These are phyloP conservation scores for Synodontis membranacea DNA, from an alignment of 2,113 vertebrate genomes.

Conservation along the genomic window DNA sequence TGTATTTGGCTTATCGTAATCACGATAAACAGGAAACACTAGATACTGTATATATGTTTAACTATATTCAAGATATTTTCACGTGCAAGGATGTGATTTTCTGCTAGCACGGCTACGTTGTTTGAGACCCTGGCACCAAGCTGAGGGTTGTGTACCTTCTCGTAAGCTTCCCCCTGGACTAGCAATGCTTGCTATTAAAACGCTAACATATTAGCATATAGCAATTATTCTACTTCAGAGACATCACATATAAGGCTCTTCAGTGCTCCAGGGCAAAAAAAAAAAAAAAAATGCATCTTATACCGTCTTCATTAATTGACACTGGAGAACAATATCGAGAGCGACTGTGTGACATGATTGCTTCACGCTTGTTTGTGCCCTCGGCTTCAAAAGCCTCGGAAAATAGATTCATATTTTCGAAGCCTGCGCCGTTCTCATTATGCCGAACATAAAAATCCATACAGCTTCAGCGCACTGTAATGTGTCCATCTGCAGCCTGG, in stretches of 20 bases:
- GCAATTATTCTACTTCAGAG: neutral
- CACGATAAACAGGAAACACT: neutral
- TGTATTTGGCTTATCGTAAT: neutral
- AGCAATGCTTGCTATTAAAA: neutral
- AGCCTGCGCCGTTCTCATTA: slow-evolving; percentile 40
- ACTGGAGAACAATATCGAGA: slow-evolving; percentile 66
- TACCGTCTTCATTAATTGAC: slow-evolving; percentile 65
- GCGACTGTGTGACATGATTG: slow-evolving; percentile 62
- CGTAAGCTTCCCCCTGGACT: neutral
- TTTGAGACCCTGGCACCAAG: neutral
- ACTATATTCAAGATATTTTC: neutral
- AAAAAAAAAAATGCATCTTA: too few species aligned
- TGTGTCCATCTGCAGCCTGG: slow-evolving; percentile 34
- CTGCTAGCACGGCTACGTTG: neutral
- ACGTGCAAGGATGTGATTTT: neutral
- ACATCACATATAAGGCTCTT: slow-evolving; percentile 3
- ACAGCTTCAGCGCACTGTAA: slow-evolving; percentile 47
- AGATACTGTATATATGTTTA: neutral
- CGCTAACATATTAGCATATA: slow-evolving; percentile 3
- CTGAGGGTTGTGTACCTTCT: neutral
- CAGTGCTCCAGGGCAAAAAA: neutral
- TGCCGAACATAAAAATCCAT: slow-evolving; percentile 46
- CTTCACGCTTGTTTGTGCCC: slow-evolving; percentile 60
- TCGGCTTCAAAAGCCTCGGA: slow-evolving; percentile 61
- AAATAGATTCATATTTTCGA: slow-evolving; percentile 50